Base-by-base conservation (phyloP, 2,888 invertebrate genomes). In the Chrysolina oricalcia region DNA sequence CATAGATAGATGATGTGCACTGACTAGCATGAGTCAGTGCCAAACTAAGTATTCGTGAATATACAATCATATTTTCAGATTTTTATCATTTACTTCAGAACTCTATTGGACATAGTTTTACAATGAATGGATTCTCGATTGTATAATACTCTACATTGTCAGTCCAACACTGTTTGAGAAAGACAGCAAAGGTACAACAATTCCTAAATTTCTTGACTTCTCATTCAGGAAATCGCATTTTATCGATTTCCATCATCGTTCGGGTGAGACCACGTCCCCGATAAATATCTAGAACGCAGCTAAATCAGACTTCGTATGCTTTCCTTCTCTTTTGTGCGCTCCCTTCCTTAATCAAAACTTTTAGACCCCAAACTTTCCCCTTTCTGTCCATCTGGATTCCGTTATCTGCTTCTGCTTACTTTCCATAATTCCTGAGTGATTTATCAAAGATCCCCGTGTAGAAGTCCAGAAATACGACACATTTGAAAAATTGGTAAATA, bases 401-500 rank as follows among this genome's bases (percentile, higher is more conserved):
- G 46, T 35, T 48, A 65, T 59, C 64, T 70, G 65, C 53, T 65
- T 66, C 70, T 70, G 74, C 65, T 74, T 74, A 70, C 74, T 48
- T 74, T 74, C 70, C 70, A 74, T 74, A 70, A 70, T 70, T 70
- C 74, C 50, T 74, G 64, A 65, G 65, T 43, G 64, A 74, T 74
- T 56, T 65, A 70, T 69, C 35, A n/a, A 17, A 35, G 59, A n/a
- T 27, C 27, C 13, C n/a, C 8, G 27, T 59, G 35, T 13, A n/a
- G 35, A 59, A 15, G 35, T 59, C 59, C 59, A 59, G 59, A 59
- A 23, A 59, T 5, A 35, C 27, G n/a, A 59, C 15, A 59, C 27
- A 19, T 74, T 35, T 50, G 68, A 68, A 70, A 43, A 62, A 40
- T 56, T 43, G 56, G n/a, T 17, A 53, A 40, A 65, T 50, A 65